Conservation (phyloP, 2,888 invertebrate species). For the Drosophila cognata region DNA sequence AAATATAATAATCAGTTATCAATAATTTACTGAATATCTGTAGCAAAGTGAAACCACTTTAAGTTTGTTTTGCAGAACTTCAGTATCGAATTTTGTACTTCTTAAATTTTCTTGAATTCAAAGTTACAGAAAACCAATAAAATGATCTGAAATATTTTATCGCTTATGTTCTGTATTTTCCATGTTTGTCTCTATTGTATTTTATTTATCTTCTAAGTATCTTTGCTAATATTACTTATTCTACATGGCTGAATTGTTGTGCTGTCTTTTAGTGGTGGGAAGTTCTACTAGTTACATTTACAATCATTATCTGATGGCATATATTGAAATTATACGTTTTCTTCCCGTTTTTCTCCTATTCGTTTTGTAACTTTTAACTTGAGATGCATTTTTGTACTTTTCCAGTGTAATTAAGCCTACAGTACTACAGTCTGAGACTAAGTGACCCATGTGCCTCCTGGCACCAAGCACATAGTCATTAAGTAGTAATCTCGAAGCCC, state of each 20-base stretch:
- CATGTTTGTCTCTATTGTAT: neutral
- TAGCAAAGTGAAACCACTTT: neutral
- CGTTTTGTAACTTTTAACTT: neutral
- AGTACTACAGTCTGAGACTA: neutral
- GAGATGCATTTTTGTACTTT: neutral
- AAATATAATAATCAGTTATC: neutral
- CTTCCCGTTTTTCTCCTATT: neutral
- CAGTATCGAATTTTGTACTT: neutral
- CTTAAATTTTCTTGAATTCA: neutral
- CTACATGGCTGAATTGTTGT: too few relatives aligned
- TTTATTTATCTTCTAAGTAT: neutral
- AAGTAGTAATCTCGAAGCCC: conserved; percentile 23
- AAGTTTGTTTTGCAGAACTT: neutral
- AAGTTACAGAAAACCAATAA: neutral
- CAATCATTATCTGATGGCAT: neutral
- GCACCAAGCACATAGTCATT: conserved; percentile 4
- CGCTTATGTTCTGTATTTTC: neutral
- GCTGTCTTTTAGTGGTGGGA: neutral
- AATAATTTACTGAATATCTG: neutral
- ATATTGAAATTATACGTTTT: neutral
- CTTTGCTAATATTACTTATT: neutral
- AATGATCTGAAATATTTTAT: neutral
- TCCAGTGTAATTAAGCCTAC: neutral
- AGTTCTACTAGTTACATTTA: neutral
- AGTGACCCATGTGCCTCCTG: neutral